Evolutionary conservation across 2,113 vertebrate species (phyloP).

Genomic region (Andinoacara biseriatus): DNA sequence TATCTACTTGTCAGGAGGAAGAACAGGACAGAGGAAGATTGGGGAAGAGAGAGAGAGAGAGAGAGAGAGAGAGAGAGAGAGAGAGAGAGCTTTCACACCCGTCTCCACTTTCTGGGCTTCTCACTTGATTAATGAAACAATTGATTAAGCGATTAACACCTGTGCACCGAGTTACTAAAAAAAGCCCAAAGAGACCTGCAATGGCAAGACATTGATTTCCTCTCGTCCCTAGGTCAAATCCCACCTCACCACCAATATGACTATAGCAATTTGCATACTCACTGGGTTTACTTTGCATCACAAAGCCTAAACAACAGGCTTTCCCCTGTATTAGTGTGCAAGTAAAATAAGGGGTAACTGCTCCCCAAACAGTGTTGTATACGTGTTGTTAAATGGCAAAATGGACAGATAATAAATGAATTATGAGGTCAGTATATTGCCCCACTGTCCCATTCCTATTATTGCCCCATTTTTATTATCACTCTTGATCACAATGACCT

Average conservation of each 20-base stretch:
- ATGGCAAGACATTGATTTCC: constrained; percentile 71
- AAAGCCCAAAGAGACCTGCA: constrained; percentile 62
- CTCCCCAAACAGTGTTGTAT: not conserved
- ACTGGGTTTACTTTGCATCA: constrained; percentile 36
- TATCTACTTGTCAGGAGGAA: constrained; percentile 66
- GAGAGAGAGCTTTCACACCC: constrained; percentile 39
- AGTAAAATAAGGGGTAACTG: not conserved
- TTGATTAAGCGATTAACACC: constrained; percentile 80
- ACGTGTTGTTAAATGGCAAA: constrained; percentile 17
- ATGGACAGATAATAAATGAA: constrained; percentile 8
- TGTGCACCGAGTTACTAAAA: constrained; percentile 69
- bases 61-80: constrained; percentile 3
- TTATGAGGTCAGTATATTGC: constrained; percentile 15
- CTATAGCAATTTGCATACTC: constrained; percentile 50
- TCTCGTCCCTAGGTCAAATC: constrained; percentile 40
- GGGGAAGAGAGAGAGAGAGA: not conserved
- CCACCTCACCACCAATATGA: constrained; percentile 34
- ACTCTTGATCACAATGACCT: not conserved
- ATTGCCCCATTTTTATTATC: not conserved
- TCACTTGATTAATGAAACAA: constrained; percentile 80
- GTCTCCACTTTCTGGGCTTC: constrained; percentile 62
- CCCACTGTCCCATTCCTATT: not conserved
- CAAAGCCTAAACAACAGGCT: not conserved
- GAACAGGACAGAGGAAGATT: constrained; percentile 33
- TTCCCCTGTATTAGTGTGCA: not conserved